Evolutionary conservation across 2,888 invertebrate species (phyloP).

Genomic region (Sarcophaga rosellei): DNA sequence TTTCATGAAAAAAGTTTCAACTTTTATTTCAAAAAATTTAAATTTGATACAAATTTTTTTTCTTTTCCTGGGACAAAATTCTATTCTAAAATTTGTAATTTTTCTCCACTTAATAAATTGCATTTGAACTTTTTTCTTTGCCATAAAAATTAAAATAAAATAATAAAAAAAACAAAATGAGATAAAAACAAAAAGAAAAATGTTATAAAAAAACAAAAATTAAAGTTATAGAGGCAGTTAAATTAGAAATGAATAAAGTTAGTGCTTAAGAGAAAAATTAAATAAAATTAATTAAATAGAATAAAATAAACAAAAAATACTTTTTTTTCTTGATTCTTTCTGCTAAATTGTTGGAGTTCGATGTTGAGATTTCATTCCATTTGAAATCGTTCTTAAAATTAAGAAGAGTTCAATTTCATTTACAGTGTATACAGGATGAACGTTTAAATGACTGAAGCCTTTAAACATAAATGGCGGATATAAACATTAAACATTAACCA

Average conservation of each 20-base stretch:
- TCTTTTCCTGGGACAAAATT: constrained; percentile 22
- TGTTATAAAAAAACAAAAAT: constrained; percentile 34
- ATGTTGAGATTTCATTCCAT: neutral
- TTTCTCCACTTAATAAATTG: constrained; percentile 16
- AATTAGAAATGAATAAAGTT: constrained; percentile 42
- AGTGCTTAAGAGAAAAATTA: constrained; percentile 45
- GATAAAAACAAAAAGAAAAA: constrained; percentile 26
- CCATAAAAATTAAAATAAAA: constrained; percentile 53
- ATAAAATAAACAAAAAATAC: constrained; percentile 1
- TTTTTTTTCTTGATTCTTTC: constrained; percentile 56
- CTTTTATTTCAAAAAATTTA: constrained; percentile 68
- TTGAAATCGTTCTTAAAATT: constrained; percentile 33
- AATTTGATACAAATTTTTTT: constrained; percentile 32
- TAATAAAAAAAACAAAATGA: constrained; percentile 47
- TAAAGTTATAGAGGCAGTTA: constrained; percentile 11
- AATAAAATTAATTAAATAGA: neutral
- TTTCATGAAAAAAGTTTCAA: constrained; percentile 73
- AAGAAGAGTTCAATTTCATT: neutral
- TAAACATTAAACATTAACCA: constrained; percentile 36
- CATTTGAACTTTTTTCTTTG: constrained; percentile 69
- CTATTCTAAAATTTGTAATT: constrained; percentile 42
- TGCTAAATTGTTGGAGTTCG: constrained; percentile 41
- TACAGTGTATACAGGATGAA: neutral
- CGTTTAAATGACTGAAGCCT: constrained; percentile 18
- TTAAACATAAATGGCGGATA: constrained; percentile 29